These are phyloP conservation scores for Limanda limanda DNA, from an alignment of 2,113 vertebrate genomes.

Conservation along the genomic window DNA sequence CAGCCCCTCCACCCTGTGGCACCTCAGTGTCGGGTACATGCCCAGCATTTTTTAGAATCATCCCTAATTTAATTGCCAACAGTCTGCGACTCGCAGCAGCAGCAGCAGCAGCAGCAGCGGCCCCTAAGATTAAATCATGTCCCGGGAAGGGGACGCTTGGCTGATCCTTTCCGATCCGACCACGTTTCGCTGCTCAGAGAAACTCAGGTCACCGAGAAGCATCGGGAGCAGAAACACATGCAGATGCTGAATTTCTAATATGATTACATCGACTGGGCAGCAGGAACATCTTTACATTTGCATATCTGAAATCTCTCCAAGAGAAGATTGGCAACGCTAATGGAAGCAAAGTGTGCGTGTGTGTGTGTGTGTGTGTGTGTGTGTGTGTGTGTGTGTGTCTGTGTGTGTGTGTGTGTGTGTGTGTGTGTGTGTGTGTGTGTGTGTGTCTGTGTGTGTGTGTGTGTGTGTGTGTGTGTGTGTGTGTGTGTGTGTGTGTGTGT, in stretches of 20 bases:
- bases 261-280: slow-evolving; percentile 64
- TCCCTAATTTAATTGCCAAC: slow-evolving; percentile 73
- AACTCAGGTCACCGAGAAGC: slow-evolving; percentile 51
- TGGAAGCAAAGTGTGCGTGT: slow-evolving; percentile 8
- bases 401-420: neutral
- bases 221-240: slow-evolving; percentile 45
- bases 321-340: slow-evolving; percentile 38
- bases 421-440: too few species aligned
- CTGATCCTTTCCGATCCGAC: slow-evolving; percentile 71
- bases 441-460: too few species aligned
- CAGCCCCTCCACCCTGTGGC: slow-evolving; percentile 35
- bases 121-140: slow-evolving; percentile 70
- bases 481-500: too few species aligned
- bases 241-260: slow-evolving; percentile 74
- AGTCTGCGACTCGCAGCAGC: slow-evolving; percentile 59
- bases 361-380: neutral
- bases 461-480: too few species aligned
- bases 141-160: slow-evolving; percentile 68
- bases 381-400: neutral
- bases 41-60: slow-evolving; percentile 67
- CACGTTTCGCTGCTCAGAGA: slow-evolving; percentile 61
- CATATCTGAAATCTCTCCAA: slow-evolving; percentile 58
- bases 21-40: slow-evolving; percentile 46
- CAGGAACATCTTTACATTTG: slow-evolving; percentile 58
- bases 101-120: slow-evolving; percentile 31